Percentiles rank a stretch among this genome's conserved stretches.
Conservation (phyloP, 2,113 vertebrate genomes). For the Embiotoca jacksoni region DNA sequence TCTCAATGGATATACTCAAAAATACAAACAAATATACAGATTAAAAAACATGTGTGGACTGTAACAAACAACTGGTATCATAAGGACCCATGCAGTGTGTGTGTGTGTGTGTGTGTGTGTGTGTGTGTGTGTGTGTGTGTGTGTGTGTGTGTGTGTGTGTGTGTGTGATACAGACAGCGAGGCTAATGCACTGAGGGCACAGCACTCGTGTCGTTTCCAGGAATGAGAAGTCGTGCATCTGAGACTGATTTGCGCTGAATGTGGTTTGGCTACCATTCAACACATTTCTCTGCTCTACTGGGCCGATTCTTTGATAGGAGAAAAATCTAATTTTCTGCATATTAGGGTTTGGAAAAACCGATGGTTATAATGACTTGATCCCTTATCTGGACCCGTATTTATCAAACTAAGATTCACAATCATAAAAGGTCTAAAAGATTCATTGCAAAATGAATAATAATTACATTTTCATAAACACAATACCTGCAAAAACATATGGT, state of each 20-base stretch:
- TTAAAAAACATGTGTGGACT: neutral
- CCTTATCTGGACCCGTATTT: no score
- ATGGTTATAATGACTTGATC: neutral
- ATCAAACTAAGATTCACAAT: neutral
- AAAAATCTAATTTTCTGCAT: neutral
- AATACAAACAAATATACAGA: neutral
- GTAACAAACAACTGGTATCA: neutral
- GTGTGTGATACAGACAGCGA: neutral
- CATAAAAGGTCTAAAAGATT: no score
- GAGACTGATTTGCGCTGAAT: slow-evolving; percentile 3
- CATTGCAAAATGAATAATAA: no score
- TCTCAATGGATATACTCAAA: neutral
- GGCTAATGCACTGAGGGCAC: neutral
- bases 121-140: neutral
- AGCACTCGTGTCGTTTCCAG: slow-evolving; percentile 37
- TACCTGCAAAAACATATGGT: no score
- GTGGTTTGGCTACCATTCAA: slow-evolving; percentile 4
- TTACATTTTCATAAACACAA: no score
- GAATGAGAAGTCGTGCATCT: slow-evolving; percentile 29
- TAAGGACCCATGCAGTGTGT: neutral
- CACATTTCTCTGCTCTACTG: slow-evolving; percentile 1
- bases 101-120: neutral
- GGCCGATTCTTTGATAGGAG: no score
- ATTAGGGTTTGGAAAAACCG: neutral
- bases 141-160: neutral